These are phyloP conservation scores for Cetoscarus ocellatus DNA, from an alignment of 2,797 vertebrate species.

Conservation along the genomic window DNA sequence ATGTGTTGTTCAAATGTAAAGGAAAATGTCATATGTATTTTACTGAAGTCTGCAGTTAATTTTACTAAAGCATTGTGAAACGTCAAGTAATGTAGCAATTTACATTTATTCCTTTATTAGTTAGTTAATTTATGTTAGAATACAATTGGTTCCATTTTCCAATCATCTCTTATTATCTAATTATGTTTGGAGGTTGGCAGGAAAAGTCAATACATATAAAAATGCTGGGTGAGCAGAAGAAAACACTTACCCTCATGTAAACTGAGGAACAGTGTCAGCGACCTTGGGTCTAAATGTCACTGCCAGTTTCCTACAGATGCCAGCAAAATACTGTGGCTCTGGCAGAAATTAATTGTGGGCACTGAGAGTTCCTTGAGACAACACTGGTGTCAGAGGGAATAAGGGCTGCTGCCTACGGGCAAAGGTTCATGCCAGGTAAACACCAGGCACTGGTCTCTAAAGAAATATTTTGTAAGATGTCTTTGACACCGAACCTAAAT, in stretches of 20 bases:
- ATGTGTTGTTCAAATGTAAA: too few species aligned
- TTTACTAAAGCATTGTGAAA: too few species aligned
- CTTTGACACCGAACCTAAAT: constrained; percentile 76
- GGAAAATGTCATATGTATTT: too few species aligned
- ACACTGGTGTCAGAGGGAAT: constrained; percentile 77
- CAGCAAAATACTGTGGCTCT: constrained; percentile 80
- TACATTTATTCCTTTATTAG: too few species aligned
- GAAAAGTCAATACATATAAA: too few species aligned
- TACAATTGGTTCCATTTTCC: too few species aligned
- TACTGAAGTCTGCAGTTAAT: too few species aligned
- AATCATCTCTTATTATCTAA: too few species aligned
- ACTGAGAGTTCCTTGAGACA: constrained; percentile 80
- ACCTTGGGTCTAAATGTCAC: constrained; percentile 70
- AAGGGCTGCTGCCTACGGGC: constrained; percentile 73
- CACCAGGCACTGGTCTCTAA: constrained; percentile 76
- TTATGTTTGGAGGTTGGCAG: too few species aligned
- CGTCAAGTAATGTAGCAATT: too few species aligned
- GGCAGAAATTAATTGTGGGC: constrained; percentile 85
- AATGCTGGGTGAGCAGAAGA: constrained; percentile 27
- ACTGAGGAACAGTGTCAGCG: constrained; percentile 61
- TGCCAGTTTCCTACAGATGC: constrained; percentile 75
- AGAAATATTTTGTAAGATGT: constrained; percentile 81
- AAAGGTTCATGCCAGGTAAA: constrained; percentile 81
- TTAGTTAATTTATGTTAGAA: too few species aligned
- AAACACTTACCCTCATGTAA: constrained; percentile 70